Evolutionary conservation across 2,113 vertebrate genomes (phyloP), one percentile per base, ranked within the genome.

Genomic region (Semicossyphus pulcher): DNA sequence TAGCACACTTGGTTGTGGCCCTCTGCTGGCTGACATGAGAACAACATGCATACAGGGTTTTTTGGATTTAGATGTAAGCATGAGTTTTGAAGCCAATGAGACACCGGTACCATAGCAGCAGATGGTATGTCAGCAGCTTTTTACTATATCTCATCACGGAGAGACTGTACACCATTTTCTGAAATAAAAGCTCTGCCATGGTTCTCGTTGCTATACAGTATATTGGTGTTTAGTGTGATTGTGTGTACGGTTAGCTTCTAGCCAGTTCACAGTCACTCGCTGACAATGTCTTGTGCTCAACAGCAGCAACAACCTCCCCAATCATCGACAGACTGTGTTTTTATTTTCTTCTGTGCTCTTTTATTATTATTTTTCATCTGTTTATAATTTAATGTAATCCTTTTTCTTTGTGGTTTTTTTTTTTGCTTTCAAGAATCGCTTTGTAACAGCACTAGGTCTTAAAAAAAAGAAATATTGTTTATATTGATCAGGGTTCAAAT

Each of bases 401-500:
- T 93, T 93, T 90, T 92, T 28, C 91, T 89, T 91, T 70, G 92
- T 87, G 89, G 92, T n/a, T 89, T 92, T 1, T 91, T 93, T 95
- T 94, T 92, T 91, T 91, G 93, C 93, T 95, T 96, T 92, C 93
- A 94, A 86, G 84, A 94, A 93, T 95, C 90, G 94, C 96, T 96
- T 96, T 96, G 93, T 95, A 92, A 96, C 95, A 94, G 94, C 95
- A 88, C 89, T 93, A 95, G 95, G 93, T 94, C 95, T 92, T 96
- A 94, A 95, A 94, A n/a, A n/a, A n/a, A n/a, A n/a, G n/a, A 92
- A 91, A 93, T 94, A 95, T 92, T 96, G 95, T 97, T 97, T 95
- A 96, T 97, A 96, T 95, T 95, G 94, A 97, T 97, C 95, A 96
- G 94, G 96, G 95, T 95, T 96, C 72, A 95, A 96, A 97, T 96